Percentiles rank a stretch among this genome's conserved stretches.
Conservation (phyloP, 2,797 vertebrate genomes). For the Falco novaeseelandiae region DNA sequence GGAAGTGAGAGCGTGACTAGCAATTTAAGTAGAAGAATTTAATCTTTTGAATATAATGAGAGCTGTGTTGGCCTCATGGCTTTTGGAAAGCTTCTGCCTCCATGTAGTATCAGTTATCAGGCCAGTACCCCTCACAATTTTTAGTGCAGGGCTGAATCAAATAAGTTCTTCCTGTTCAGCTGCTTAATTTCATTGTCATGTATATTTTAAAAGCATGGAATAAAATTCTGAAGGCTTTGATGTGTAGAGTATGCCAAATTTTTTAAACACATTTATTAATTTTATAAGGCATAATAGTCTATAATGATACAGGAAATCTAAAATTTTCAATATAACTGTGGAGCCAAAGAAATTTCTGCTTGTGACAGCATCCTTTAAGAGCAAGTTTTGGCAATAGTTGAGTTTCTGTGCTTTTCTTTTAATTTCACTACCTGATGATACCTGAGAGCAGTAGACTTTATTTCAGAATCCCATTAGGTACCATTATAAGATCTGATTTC, state of each 20-base stretch:
- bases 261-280: conserved; percentile 70
- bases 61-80: background rate
- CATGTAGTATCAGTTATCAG: background rate
- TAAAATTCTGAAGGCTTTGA: conserved; percentile 43
- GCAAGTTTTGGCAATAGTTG: conserved; percentile 73
- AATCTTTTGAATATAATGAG: background rate
- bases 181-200: conserved; percentile 49
- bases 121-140: background rate
- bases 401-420: conserved; percentile 78
- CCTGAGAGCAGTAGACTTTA: conserved; percentile 71
- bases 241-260: conserved; percentile 29
- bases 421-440: conserved; percentile 71
- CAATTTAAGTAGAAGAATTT: background rate
- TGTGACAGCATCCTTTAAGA: conserved; percentile 74
- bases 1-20: background rate
- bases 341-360: conserved; percentile 74
- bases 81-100: background rate
- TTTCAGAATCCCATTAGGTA: conserved; percentile 75
- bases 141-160: background rate
- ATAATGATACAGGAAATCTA: conserved; percentile 50
- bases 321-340: conserved; percentile 19
- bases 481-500: conserved; percentile 77
- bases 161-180: conserved; percentile 42
- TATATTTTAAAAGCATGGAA: background rate
- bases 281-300: conserved; percentile 66